Conservation (phyloP, 2,888 invertebrate genomes). For the Luperina testacea region DNA sequence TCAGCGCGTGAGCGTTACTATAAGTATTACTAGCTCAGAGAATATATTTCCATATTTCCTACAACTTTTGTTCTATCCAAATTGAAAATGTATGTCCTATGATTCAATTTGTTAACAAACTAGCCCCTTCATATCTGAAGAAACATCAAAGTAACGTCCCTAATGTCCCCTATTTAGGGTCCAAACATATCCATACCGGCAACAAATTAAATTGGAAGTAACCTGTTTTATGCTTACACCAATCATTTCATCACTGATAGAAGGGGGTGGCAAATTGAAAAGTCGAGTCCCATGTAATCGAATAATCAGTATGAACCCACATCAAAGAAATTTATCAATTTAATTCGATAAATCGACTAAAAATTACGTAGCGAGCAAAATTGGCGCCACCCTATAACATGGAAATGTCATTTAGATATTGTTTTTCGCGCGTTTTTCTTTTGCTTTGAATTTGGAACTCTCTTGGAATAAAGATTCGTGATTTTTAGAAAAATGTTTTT, state of each 20-base stretch:
- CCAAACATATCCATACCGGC: slow-evolving; percentile 26
- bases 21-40: not conserved
- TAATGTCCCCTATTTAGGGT: slow-evolving; percentile 24
- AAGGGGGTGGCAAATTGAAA: slow-evolving; percentile 86
- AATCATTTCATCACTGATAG: slow-evolving; percentile 77
- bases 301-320: slow-evolving; percentile 83
- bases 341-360: slow-evolving; percentile 83
- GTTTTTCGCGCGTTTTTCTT: slow-evolving; percentile 65
- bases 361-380: slow-evolving; percentile 83
- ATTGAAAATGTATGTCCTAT: slow-evolving; percentile 32
- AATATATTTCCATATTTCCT: not conserved
- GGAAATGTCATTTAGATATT: slow-evolving; percentile 81
- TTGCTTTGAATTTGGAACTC: slow-evolving; percentile 39
- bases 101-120: slow-evolving; percentile 42
- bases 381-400: slow-evolving; percentile 79
- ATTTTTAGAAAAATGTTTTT: not conserved
- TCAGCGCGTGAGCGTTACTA: no score
- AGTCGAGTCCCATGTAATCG: slow-evolving; percentile 85
- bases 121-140: slow-evolving; percentile 19
- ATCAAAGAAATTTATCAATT: slow-evolving; percentile 84
- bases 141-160: slow-evolving; percentile 33
- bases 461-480: not conserved
- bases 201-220: slow-evolving; percentile 64
- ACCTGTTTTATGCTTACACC: slow-evolving; percentile 75
- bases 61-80: not conserved